Conservation (phyloP, 2,888 invertebrate species). For the Macrosiphum euphorbiae region DNA sequence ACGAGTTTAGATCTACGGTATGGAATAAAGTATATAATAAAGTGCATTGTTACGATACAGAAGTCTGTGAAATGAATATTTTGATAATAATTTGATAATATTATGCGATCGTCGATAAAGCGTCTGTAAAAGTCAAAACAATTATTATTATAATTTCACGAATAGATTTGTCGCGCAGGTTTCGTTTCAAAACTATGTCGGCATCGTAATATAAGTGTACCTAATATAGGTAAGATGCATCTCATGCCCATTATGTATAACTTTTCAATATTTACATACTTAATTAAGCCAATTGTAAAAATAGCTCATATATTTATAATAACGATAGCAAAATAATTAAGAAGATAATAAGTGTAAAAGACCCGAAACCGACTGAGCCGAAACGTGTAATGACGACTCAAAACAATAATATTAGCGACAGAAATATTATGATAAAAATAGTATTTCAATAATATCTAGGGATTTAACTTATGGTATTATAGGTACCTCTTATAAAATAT, state of each 20-base stretch:
- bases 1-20: background rate
- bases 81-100: background rate
- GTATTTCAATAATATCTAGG: background rate
- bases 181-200: background rate
- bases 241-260: background rate
- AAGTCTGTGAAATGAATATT: background rate
- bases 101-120: background rate
- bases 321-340: background rate
- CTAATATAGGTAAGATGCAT: background rate
- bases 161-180: background rate
- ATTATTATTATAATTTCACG: background rate
- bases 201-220: background rate
- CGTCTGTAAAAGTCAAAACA: background rate
- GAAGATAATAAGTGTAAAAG: background rate
- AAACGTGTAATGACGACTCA: background rate
- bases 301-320: background rate
- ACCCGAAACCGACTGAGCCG: background rate
- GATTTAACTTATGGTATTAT: background rate
- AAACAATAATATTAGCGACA: background rate
- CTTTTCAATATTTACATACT: background rate
- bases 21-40: background rate
- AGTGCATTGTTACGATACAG: background rate
- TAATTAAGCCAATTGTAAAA: background rate
- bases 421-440: background rate
- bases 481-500: background rate